Percentiles rank a stretch among this genome's conserved stretches.
phyloP scores from a whole-genome alignment of 2,113 vertebrate genomes.

The Bos javanicus region DNA sequence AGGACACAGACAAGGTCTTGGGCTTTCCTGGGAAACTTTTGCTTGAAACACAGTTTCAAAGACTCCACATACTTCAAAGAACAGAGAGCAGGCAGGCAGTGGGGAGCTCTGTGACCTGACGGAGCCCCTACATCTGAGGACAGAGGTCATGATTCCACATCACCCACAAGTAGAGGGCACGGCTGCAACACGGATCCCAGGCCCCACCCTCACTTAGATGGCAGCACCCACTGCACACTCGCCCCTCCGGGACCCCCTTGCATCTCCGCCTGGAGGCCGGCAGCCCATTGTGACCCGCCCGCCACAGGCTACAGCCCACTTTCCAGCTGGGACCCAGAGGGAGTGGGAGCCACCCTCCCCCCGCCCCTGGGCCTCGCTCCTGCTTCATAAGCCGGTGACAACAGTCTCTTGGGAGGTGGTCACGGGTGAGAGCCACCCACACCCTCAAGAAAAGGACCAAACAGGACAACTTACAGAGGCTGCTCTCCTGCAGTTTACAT shows the following conservation, averaged over 20 bases:
- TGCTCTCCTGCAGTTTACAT: conserved; percentile 68
- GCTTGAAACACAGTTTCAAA: background rate
- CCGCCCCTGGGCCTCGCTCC: background rate
- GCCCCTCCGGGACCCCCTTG: background rate
- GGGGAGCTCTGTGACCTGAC: background rate
- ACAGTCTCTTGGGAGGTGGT: background rate
- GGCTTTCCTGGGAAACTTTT: background rate
- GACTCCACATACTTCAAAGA: background rate
- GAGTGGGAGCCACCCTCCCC: too few species aligned
- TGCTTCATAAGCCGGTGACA: background rate
- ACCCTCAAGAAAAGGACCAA: rapidly evolving
- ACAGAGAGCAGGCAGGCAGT: background rate
- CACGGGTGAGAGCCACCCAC: background rate
- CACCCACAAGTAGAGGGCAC: background rate
- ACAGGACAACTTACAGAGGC: conserved; percentile 61
- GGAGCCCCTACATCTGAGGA: background rate
- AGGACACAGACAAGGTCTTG: background rate
- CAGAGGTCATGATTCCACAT: background rate
- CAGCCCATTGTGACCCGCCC: too few species aligned
- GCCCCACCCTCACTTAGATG: background rate
- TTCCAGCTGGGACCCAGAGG: background rate
- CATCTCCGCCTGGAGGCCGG: too few species aligned
- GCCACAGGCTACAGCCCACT: background rate
- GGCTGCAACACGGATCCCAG: background rate
- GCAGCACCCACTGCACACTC: background rate